Percentiles rank a stretch among this genome's conserved stretches.
phyloP scores from a whole-genome alignment of 2,888 invertebrate species.

The Nysson spinosus region DNA sequence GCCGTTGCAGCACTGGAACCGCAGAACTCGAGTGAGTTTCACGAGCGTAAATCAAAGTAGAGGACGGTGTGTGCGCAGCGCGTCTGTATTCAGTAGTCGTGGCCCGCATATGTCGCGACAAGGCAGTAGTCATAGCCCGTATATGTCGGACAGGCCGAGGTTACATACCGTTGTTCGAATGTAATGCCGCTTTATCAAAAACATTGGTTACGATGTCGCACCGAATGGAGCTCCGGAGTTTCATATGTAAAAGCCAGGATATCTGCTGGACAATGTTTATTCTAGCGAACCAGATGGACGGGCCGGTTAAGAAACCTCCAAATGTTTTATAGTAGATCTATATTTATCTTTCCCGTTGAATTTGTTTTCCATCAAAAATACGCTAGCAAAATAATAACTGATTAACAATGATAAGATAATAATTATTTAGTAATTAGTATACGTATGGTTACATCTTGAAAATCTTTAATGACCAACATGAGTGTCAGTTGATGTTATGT shows the following conservation, averaged over 20 bases:
- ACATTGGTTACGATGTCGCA: background rate
- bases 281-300: too few species aligned
- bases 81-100: constrained; percentile 15
- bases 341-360: too few species aligned
- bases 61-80: background rate
- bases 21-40: constrained; percentile 17
- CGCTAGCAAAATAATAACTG: too few species aligned
- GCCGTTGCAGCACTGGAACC: background rate
- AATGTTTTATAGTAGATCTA: too few species aligned
- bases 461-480: too few species aligned
- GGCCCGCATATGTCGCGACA: constrained; percentile 17
- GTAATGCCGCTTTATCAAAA: constrained; percentile 9
- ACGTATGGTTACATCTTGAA: too few species aligned
- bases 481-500: too few species aligned
- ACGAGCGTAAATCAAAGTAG: constrained; percentile 22
- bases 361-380: too few species aligned
- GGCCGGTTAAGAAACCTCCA: too few species aligned
- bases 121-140: constrained; percentile 16
- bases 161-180: constrained; percentile 4
- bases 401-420: too few species aligned
- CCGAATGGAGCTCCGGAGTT: background rate
- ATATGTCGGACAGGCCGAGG: constrained; percentile 13
- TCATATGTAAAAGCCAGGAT: background rate
- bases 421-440: too few species aligned
- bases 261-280: background rate